Evolutionary conservation across 2,113 vertebrate genomes (phyloP), one percentile per base, ranked within the genome.

Genomic region (Actenoides lindsayi): DNA sequence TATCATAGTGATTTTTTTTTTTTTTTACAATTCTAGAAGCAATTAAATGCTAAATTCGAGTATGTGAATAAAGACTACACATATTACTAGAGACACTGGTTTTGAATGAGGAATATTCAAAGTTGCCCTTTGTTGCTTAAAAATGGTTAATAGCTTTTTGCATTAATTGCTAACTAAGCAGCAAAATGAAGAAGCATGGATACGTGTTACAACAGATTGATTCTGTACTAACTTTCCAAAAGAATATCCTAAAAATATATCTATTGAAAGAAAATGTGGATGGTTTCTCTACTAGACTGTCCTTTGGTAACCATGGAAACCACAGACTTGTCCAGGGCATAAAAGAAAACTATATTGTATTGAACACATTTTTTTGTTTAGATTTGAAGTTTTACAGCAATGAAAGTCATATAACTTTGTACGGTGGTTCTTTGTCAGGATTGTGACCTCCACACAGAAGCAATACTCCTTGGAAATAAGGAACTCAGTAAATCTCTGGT

Each of bases 261-360:
- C 57, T 65, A 9, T 10, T 82, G 74, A 50, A 79, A 79, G 51
- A 83, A 83, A 79, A 89, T 24, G 27, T 48, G 24, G 17, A 39
- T 5, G 6, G 20, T 69, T 93, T 95, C 53, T 85, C 31, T 80
- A 18, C 50, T 71, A 89, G 48, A 11, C 44, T 93, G 81, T 11
- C 41, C 65, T 87, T 85, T 50, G 62, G 95, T 96, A 85, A 79
- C 95, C 82, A 88, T 96, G 89, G 94, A 96, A 96, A 96, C 91
- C 50, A 53, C 41, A 76, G 94, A 60, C 68, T 90, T 91, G 39
- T n/a, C 54, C 63, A 65, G 78, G 63, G 69, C 78, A 77, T 97
- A 75, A 93, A 94, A 89, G 62, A 87, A 57, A 87, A 13, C 74
- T 93, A 37, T 69, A 90, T 77, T 80, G 70, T 51, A 62, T 54